These are phyloP conservation scores for Anoplopoma fimbria DNA, from an alignment of 2,113 vertebrate species.

Conservation along the genomic window DNA sequence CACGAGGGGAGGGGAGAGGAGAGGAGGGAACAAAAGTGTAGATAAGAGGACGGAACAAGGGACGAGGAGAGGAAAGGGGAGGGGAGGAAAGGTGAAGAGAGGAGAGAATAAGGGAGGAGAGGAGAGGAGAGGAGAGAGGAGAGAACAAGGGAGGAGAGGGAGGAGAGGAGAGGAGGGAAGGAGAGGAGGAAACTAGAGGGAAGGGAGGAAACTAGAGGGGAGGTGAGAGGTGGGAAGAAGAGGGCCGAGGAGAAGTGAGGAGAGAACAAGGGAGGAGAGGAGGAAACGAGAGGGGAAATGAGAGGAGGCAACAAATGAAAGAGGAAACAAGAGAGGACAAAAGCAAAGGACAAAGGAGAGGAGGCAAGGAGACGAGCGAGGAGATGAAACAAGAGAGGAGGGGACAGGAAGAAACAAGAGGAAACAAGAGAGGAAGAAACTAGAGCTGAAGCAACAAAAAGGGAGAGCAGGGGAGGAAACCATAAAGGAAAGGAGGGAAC, in stretches of 20 bases:
- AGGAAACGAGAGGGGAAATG: not conserved
- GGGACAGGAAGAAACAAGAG: slow-evolving; percentile 8
- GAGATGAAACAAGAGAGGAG: not conserved
- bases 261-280: not conserved
- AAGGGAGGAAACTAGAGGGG: not conserved
- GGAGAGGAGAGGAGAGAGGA: not conserved
- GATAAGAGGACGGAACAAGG: not conserved
- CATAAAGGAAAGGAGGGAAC: not conserved
- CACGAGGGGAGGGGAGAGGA: not conserved
- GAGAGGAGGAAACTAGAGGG: not conserved
- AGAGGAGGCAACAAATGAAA: not conserved
- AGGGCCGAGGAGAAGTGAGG: not conserved
- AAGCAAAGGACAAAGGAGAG: too few species aligned
- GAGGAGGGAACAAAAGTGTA: not conserved
- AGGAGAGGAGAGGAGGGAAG: not conserved
- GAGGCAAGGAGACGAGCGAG: too few species aligned
- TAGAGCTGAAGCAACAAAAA: not conserved
- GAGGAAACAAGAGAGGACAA: not conserved
- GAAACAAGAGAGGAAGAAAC: not conserved
- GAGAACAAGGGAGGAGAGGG: not conserved
- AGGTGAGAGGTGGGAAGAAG: slow-evolving; percentile 9
- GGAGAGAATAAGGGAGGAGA: slow-evolving; percentile 21
- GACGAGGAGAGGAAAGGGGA: not conserved
- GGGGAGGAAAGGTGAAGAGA: not conserved
- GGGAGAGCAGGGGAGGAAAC: not conserved